Evolutionary conservation across 2,888 invertebrate species (phyloP), one percentile per base, ranked within the genome.

Genomic region (Apodemia zela): DNA sequence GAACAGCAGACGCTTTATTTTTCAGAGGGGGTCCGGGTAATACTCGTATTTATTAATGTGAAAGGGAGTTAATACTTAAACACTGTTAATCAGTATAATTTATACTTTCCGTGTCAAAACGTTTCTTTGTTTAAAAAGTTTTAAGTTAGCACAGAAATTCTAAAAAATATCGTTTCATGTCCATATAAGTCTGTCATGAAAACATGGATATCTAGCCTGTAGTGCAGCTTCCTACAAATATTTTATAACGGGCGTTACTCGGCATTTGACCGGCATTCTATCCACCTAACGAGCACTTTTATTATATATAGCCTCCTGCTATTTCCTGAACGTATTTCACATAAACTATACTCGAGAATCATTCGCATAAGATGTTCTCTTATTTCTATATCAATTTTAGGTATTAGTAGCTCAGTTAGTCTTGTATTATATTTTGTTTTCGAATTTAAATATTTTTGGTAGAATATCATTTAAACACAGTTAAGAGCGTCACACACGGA

Each of bases 211-310:
- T 42, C 42, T 42, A 42, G 42, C 15, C 15, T 42, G 49, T n/a
- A 33, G 61, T 59, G 61, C 61, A 59, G 51, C 60, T 60, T 66
- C 68, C 65, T 66, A 74, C 75, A 75, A 79, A 80, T 80, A 78
- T 78, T 80, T 80, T 74, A 78, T 76, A 75, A 76, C 72, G 71
- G 60, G 66, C 70, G 71, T 66, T 68, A 68, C 68, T 72, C 63
- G 67, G 65, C 67, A 66, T 63, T 67, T 66, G 63, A 63, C 63
- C 63, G 62, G 63, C 62, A 61, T 61, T 65, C 62, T 60, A 54
- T 45, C 42, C 35, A 18, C 29, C 60, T 59, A 61, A 61, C 63
- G 59, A 58, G 42, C 54, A 54, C 51, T 58, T 33, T 29, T 66
- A 66, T 62, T 62, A 62, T 62, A 45, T 62, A 62, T 62, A 25